Evolutionary conservation across 2,888 invertebrate genomes (phyloP).

Genomic region (Andrena minutula): DNA sequence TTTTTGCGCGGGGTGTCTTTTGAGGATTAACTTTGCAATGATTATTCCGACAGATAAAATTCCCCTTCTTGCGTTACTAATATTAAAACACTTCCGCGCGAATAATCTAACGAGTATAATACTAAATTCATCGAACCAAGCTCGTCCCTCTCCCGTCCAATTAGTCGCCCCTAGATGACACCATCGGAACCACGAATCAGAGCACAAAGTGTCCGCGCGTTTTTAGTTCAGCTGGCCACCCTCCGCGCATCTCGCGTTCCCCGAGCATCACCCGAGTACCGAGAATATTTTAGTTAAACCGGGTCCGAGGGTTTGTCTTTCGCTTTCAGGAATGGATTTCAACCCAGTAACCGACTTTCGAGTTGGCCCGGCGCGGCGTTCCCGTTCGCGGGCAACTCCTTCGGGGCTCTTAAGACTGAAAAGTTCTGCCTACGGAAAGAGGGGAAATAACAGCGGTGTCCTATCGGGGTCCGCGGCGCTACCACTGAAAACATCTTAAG

Average conservation of each 20-base stretch:
- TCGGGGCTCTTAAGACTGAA: slow-evolving; percentile 56
- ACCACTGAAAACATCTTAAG: slow-evolving; percentile 52
- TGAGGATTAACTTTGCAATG: slow-evolving; percentile 5
- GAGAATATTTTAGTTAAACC: slow-evolving; percentile 41
- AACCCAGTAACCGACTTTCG: slow-evolving; percentile 72
- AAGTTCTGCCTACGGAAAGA: slow-evolving; percentile 53
- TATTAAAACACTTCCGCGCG: too few species aligned
- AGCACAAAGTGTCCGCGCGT: neutral
- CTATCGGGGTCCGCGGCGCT: slow-evolving; percentile 49
- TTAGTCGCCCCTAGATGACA: too few species aligned
- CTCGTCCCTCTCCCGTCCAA: too few species aligned
- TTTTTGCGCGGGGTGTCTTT: neutral
- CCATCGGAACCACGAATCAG: neutral
- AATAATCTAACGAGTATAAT: too few species aligned
- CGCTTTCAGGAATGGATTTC: slow-evolving; percentile 51
- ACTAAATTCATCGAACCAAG: too few species aligned
- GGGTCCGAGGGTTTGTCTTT: slow-evolving; percentile 55
- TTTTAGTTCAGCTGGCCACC: neutral
- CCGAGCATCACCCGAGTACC: neutral
- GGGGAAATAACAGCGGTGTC: slow-evolving; percentile 57
- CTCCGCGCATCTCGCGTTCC: neutral
- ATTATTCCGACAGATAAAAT: slow-evolving; percentile 7
- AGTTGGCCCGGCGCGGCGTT: slow-evolving; percentile 31
- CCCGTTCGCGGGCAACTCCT: slow-evolving; percentile 49
- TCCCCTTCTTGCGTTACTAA: neutral